phyloP scores from a whole-genome alignment of 2,113 vertebrate genomes.

The Caloenas nicobarica region DNA sequence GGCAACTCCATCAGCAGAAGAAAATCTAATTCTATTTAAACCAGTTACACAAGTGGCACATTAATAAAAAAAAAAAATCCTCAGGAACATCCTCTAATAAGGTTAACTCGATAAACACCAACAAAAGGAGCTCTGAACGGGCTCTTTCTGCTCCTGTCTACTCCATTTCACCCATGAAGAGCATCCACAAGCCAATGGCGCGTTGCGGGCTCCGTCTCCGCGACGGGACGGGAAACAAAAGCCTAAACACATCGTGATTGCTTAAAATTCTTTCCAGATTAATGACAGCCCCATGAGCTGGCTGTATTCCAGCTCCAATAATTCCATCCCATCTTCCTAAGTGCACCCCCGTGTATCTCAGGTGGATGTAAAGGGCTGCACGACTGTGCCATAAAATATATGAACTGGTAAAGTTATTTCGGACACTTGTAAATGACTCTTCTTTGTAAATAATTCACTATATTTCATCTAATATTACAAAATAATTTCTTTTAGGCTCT shows the following conservation, averaged over 20 bases:
- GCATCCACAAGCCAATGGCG: not conserved
- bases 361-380: not conserved
- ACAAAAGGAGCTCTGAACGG: not conserved
- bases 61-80: not conserved
- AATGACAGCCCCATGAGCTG: not conserved
- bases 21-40: not conserved
- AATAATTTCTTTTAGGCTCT: not conserved
- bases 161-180: not conserved
- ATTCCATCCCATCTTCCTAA: not conserved
- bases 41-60: not conserved
- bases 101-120: not conserved
- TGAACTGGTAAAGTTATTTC: rapidly evolving
- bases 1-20: not conserved
- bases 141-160: not conserved
- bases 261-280: not conserved
- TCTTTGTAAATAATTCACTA: not conserved
- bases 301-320: not conserved
- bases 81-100: not conserved
- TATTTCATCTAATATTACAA: not conserved
- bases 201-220: not conserved
- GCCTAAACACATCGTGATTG: rapidly evolving
- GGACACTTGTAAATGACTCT: not conserved
- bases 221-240: rapidly evolving
- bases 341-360: rapidly evolving
- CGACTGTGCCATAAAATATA: rapidly evolving